Conservation (phyloP, 2,113 vertebrate species). For the Onychostoma macrolepis region DNA sequence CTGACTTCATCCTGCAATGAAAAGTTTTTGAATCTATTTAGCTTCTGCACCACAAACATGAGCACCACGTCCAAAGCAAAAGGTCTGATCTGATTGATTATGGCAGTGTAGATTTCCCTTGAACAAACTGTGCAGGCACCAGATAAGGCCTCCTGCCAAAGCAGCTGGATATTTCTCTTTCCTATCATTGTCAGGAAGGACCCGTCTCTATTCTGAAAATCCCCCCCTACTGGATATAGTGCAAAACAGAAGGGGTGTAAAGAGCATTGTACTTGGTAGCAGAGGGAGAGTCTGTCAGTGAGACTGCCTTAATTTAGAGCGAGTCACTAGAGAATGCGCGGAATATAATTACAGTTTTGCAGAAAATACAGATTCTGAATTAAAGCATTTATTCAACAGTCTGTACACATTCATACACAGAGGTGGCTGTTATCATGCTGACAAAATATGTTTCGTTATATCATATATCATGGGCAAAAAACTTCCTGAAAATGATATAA, state of each 20-base stretch:
- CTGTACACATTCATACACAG: not conserved
- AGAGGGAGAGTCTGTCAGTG: conserved; percentile 5
- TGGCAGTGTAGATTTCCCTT: conserved; percentile 3
- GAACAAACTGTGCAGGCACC: conserved; percentile 19
- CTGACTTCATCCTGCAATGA: not conserved
- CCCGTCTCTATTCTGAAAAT: not conserved
- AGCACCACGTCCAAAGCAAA: conserved; percentile 10
- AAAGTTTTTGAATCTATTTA: not conserved
- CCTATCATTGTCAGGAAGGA: not conserved
- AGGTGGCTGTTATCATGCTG: not conserved
- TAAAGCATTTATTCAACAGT: not conserved
- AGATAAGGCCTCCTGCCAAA: conserved; percentile 17
- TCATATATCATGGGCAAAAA: no score
- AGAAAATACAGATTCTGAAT: not conserved
- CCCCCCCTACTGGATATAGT: conserved; percentile 1
- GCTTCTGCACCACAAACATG: conserved; percentile 6
- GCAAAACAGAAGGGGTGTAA: not conserved
- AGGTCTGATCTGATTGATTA: conserved; percentile 8
- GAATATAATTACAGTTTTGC: not conserved
- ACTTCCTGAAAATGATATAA: not conserved
- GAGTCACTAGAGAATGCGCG: not conserved
- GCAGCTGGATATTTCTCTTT: not conserved
- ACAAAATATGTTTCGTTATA: no score
- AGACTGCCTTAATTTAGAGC: conserved; percentile 23
- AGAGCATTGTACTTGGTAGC: conserved; percentile 19